These are phyloP conservation scores for Oncorhynchus clarkii DNA, from an alignment of 2,113 vertebrate genomes.

Conservation along the genomic window DNA sequence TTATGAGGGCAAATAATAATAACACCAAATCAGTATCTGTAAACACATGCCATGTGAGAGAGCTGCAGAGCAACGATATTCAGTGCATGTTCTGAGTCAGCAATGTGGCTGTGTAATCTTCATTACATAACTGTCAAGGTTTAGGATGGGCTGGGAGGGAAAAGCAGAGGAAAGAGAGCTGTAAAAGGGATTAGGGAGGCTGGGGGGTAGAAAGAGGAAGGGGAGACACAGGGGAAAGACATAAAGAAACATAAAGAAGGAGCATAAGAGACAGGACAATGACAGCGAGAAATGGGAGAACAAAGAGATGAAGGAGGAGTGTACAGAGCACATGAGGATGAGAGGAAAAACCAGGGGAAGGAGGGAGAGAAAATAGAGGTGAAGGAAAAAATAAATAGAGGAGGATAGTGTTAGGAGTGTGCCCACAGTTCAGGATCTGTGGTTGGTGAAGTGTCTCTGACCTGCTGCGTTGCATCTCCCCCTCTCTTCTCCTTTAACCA, in stretches of 20 bases:
- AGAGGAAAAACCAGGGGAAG: not conserved
- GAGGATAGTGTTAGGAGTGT: not conserved
- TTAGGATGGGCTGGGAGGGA: not conserved
- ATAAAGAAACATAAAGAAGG: not conserved
- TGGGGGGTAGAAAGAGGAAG: not conserved
- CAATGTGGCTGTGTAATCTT: slow-evolving; percentile 2
- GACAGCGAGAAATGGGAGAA: not conserved
- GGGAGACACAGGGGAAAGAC: not conserved
- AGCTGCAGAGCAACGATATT: slow-evolving; percentile 19
- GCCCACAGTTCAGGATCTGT: not conserved
- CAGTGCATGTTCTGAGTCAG: slow-evolving; percentile 24
- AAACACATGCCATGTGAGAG: not conserved
- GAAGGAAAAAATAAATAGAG: slow-evolving; percentile 6
- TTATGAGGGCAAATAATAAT: not conserved
- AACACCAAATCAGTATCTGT: slow-evolving; percentile 8
- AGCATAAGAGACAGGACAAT: not conserved
- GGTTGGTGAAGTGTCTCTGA: not conserved
- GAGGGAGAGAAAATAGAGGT: slow-evolving; percentile 4
- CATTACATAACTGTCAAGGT: not conserved
- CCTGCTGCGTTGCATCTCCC: not conserved
- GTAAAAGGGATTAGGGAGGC: not conserved
- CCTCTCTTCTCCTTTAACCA: not conserved
- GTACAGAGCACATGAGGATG: not conserved
- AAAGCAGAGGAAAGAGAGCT: not conserved
- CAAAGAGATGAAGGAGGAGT: not conserved